Evolutionary conservation across 2,113 vertebrate genomes (phyloP).

Genomic region (Chunga burmeisteri): DNA sequence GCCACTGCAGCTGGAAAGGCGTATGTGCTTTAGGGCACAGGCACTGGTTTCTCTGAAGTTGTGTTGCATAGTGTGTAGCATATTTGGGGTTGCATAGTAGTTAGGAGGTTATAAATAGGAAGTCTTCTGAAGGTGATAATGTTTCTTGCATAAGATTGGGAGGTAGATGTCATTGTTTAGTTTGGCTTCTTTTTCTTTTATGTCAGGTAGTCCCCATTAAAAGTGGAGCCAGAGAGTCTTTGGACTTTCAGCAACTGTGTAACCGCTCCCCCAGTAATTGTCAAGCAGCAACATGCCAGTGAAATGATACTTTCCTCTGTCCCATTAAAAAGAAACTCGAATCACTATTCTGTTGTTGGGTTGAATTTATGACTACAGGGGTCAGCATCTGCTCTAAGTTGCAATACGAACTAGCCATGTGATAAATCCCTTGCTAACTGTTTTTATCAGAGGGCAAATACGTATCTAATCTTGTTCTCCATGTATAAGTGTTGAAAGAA

Average conservation of each 20-base stretch:
- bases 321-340: background rate
- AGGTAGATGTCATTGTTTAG: background rate
- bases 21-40: background rate
- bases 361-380: background rate
- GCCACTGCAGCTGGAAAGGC: background rate
- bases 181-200: background rate
- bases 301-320: background rate
- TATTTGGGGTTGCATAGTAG: background rate
- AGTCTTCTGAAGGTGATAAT: background rate
- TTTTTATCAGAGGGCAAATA: background rate
- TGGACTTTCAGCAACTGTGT: background rate
- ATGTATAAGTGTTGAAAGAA: background rate
- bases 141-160: background rate
- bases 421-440: background rate
- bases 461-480: background rate
- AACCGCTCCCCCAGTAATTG: background rate
- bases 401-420: rapidly evolving
- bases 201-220: background rate
- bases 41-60: background rate
- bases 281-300: background rate
- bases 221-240: background rate
- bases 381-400: background rate
- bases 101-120: background rate
- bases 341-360: background rate
- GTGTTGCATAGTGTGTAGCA: background rate